Base-by-base conservation (phyloP, 2,888 invertebrate species). In the Andrena praecox region DNA sequence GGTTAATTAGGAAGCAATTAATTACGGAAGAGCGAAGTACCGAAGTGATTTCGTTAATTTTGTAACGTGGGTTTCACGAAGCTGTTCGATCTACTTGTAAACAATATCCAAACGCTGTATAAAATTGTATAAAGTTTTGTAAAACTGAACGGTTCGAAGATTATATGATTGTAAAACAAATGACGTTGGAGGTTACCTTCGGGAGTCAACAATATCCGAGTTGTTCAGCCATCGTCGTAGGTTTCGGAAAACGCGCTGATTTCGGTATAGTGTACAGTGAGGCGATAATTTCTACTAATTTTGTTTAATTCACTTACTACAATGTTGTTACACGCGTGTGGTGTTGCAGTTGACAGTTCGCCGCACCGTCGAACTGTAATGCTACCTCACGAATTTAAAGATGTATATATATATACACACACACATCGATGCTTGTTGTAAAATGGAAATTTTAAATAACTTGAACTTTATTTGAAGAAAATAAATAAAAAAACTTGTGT, bases 111-210 rank as follows among this genome's bases (percentile, higher is more conserved):
- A 76, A 20, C 29, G 7, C 42, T 48, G 10, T 24, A n/a, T 33
- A 60, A 60, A 54, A 54, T 63, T 6, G 8, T 56, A n/a, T 27
- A 12, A n/a, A 35, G 35, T 24, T 68, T 31, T 5, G 7, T 56
- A 59, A 33, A 31, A 24, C 10, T 10, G 3, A n/a, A 54, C 6
- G 50, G 50, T 42, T 42, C 24, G 20, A 8, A 50, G n/a, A n/a
- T 29, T 20, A 24, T 35, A 56, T 5, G 31, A 54, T 20, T 69
- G 8, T 16, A 24, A 50, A 66, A 35, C 10, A 50, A 50, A n/a
- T 66, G 29, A 33, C 16, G 50, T 52, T 42, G 62, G 24, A 78
- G 78, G 78, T 78, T 78, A 78, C 48, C 24, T 62, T 54, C 20
- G 1, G 7, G 56, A 33, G 42, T 24, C 33, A 8, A 7, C 20